These are phyloP conservation scores for Pomacea canaliculata DNA, from an alignment of 2,888 invertebrate genomes.

Conservation along the genomic window DNA sequence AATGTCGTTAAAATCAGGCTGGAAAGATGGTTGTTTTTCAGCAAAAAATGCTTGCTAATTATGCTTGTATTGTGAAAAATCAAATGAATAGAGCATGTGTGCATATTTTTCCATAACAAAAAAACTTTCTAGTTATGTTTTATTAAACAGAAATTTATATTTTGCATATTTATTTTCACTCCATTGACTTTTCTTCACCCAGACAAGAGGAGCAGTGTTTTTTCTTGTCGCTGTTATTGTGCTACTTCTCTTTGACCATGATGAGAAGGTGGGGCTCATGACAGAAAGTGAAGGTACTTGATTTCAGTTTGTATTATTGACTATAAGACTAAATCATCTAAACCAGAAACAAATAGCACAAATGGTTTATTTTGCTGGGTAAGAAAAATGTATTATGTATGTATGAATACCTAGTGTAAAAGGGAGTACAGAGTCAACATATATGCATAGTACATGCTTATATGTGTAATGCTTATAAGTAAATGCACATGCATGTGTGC, in stretches of 20 bases:
- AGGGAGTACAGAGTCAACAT: no score
- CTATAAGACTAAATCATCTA: neutral
- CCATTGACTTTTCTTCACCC: constrained; percentile 35
- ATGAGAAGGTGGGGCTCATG: constrained; percentile 65
- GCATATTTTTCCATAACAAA: no score
- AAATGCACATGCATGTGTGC: no score
- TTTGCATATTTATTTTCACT: neutral
- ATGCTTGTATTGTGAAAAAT: no score
- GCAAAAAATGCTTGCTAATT: no score
- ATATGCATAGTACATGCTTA: no score
- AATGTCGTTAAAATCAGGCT: no score
- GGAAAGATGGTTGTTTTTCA: no score
- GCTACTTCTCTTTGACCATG: constrained; percentile 73
- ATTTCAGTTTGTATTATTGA: neutral
- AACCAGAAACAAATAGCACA: neutral
- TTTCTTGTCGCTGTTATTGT: constrained; percentile 71
- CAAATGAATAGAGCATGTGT: no score
- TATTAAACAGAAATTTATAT: no score
- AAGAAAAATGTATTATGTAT: neutral
- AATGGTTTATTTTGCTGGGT: neutral
- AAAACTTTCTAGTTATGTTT: no score
- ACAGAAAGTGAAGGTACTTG: constrained; percentile 52
- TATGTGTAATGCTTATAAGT: no score
- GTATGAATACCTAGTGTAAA: neutral
- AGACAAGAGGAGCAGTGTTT: constrained; percentile 70